Evolutionary conservation across 2,797 vertebrate genomes (phyloP), one percentile per base, ranked within the genome.

Genomic region (Microchirus variegatus): DNA sequence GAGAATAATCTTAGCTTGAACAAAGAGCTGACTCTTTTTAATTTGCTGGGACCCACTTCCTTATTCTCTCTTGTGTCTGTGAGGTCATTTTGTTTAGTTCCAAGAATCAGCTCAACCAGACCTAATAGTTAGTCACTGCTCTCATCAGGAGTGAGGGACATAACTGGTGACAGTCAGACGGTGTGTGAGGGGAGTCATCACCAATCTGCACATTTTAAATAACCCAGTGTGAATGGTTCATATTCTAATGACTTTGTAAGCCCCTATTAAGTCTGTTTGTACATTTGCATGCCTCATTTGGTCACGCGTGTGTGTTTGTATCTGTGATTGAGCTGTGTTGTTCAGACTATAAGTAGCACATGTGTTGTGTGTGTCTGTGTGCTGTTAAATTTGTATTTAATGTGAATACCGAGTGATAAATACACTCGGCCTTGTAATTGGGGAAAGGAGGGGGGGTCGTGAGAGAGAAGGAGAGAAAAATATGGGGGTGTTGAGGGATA

Each of bases 401-500:
- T 59, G 62, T 26, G 53, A 56, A 35, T 50, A 75, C 69, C 41
- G 65, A 84, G 67, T 77, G 85, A 82, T 84, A 78, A 81, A 84
- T 81, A 84, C 73, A 73, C 67, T 19, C 36, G 71, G 86, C 66
- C 51, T 81, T 89, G 67, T 88, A 78, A 89, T 86, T 87, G 87
- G 87, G 85, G 85, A 76, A 82, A 74, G 69, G 73, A 81, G 71
- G 66, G 83, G 83, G 73, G 78, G 67, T 87, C 50, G 70, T 78
- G 79, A 80, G 73, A 84, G 73, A 77, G 67, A 78, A 69, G 71
- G 67, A 53, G 60, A 82, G 80, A 76, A 44, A 89, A 89, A 87
- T 91, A 89, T 89, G 88, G 87, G 88, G 89, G 89, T 88, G 87
- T 90, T 85, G 81, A 89, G 87, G 82, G 86, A 91, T 89, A 90